Evolutionary conservation across 2,113 vertebrate genomes (phyloP), one percentile per base, ranked within the genome.

Genomic region (Neomonachus schauinslandi): DNA sequence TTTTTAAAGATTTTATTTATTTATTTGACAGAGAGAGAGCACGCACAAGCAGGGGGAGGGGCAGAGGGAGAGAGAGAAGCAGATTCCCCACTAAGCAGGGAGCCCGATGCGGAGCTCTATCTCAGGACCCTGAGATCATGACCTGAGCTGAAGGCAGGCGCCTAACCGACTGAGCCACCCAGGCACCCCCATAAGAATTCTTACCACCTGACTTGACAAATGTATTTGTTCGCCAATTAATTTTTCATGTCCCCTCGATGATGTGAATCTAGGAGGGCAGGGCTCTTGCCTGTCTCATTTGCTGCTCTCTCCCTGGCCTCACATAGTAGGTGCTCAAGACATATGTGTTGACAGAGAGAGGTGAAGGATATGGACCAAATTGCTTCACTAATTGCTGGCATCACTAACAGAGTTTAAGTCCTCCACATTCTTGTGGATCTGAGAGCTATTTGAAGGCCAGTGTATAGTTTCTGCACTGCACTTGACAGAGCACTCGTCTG

Each of bases 241-340:
- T 83, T 61, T 22, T 49, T 7, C 69, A n/a, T 1, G 3, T 42
- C 21, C 11, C 4, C 61, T 84, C 18, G 33, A 21, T 19, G 59
- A 28, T 36, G 3, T 51, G n/a, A 63, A 6, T 16, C 69, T 55
- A 61, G 6, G 3, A 22, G 31, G 36, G 46, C 16, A 57, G 31
- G 39, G 11, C 36, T 11, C 13, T 46, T 33, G 19, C 63, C 24
- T 65, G 4, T 46, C 24, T 61, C 13, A 4, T 46, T 28, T 0
- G 2, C 42, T 86, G 63, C 36, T 67, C 36, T 74, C 14, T 87
- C 4, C 22, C 3, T 7, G 53, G 28, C 21, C 7, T 5, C 4
- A 22, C 4, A 9, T 0, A 59, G 21, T 18, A 1, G 9, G 4
- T 4, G 2, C 49, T n/a, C 33, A 63, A 69, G 87, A 59, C 4